Percentiles rank a stretch among this genome's conserved stretches.
Conservation (phyloP, 2,113 vertebrate species). For the Corynorhinus townsendii region DNA sequence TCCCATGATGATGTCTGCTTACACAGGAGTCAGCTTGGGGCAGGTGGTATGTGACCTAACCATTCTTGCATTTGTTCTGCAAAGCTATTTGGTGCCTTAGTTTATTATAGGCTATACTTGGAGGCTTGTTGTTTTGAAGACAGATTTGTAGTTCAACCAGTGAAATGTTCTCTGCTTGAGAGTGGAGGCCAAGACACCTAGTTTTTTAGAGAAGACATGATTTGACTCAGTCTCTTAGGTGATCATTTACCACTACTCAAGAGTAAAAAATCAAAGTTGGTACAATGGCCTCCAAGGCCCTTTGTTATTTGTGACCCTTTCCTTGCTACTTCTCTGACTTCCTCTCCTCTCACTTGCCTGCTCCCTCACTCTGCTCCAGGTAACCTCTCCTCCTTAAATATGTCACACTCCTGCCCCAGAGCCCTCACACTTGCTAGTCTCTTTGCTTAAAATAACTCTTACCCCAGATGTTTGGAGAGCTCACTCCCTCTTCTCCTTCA, state of each 20-base stretch:
- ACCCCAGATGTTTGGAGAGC: background rate
- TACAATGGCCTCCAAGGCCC: background rate
- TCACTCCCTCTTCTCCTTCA: background rate
- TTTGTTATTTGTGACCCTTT: background rate
- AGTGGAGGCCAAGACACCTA: background rate
- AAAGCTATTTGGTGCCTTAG: background rate
- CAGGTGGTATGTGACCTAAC: background rate
- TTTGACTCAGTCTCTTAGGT: too few species aligned
- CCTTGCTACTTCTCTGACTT: background rate
- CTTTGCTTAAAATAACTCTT: background rate
- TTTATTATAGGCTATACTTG: background rate
- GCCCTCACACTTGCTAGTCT: background rate
- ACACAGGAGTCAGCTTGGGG: background rate
- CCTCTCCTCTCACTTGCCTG: background rate
- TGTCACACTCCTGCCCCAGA: background rate
- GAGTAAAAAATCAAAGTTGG: background rate
- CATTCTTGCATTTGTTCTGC: background rate
- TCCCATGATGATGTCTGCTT: background rate
- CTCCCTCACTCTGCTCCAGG: background rate
- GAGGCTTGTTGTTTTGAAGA: slow-evolving; percentile 4
- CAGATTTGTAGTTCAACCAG: background rate
- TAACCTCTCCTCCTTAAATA: background rate
- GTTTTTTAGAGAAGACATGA: background rate
- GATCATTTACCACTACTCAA: background rate
- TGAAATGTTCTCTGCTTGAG: background rate